phyloP scores from a whole-genome alignment of 1,140 invertebrate species.

The Drosophila ironensis region DNA sequence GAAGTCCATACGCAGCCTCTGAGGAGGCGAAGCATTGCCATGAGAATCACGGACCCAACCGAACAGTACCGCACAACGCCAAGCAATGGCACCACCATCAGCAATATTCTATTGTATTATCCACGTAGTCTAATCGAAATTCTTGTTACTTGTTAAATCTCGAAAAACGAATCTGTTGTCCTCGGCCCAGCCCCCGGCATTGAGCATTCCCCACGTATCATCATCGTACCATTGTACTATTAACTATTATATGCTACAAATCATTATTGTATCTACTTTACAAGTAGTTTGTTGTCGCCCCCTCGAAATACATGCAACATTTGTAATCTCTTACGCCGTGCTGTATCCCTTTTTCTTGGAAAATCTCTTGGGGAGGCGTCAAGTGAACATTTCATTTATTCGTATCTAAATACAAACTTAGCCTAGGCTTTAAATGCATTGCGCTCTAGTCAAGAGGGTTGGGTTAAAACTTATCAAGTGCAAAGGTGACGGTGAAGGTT shows the following conservation, averaged over 20 bases:
- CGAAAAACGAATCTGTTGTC: slow-evolving; percentile 13
- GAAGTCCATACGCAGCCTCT: slow-evolving; percentile 85
- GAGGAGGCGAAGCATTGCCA: slow-evolving; percentile 21
- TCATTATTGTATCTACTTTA: slow-evolving; percentile 45
- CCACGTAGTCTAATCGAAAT: slow-evolving; percentile 24
- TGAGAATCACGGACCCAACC: not conserved
- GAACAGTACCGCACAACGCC: not conserved
- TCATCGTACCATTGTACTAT: slow-evolving; percentile 26
- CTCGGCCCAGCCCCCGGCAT: not conserved
- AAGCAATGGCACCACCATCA: slow-evolving; percentile 15
- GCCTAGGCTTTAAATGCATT: slow-evolving; percentile 32
- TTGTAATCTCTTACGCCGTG: slow-evolving; percentile 66
- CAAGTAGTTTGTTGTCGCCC: slow-evolving; percentile 61
- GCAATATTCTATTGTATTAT: slow-evolving; percentile 17
- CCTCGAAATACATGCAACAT: slow-evolving; percentile 37
- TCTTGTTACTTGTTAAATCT: slow-evolving; percentile 40
- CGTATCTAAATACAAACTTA: slow-evolving; percentile 35
- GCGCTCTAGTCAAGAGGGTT: slow-evolving; percentile 2
- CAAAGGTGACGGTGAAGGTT: not conserved
- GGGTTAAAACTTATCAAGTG: slow-evolving; percentile 13
- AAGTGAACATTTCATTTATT: slow-evolving; percentile 41
- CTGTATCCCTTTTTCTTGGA: too few relatives aligned
- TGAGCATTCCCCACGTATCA: not conserved
- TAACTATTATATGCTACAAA: slow-evolving; percentile 10
- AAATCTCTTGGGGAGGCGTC: not conserved